Evolutionary conservation across 1,140 invertebrate species (phyloP), one percentile per base, ranked within the genome.

Genomic region (Pseudomyrmex dendroicus): DNA sequence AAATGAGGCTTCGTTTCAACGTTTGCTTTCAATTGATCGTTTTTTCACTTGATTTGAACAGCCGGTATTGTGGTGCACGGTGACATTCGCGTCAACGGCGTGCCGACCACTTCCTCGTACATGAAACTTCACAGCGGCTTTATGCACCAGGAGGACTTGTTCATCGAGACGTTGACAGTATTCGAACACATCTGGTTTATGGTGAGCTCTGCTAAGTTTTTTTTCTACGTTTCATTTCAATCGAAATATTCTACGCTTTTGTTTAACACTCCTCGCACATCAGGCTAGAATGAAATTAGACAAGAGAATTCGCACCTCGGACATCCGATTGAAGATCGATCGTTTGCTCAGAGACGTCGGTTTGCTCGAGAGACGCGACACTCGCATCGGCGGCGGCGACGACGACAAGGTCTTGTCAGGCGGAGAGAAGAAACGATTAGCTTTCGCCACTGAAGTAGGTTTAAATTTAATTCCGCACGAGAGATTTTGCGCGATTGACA

Each of bases 91-190:
- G 95, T 98, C 84, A 97, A 98, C 90, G 97, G 97, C 1, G 91
- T 95, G 22, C 93, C 95, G 5, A 94, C 97, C 4, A 95, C 96
- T 10, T 95, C 96, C 76, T 83, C 85, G 5, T 97, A 96, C 85
- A 97, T 98, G 95, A 96, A 96, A 87, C 95, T 95, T 78, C 94
- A 98, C 54, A 98, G 97, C 82, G 98, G 98, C 0, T 99, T 98
- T 92, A 98, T 99, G 92, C 97, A 99, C 90, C 99, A 99, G 93
- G 97, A 98, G 82, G 98, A 99, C 91, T 94, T 99, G 48, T 99
- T 99, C 91, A 96, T 98, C 54, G 97, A 96, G 1, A 96, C 96
- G 10, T 95, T 99, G 77, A 99, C 98, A 0, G 98, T 99, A 35
- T 94, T 95, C 63, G 98, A 99, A 93, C 98, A 99, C 91, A 95